Evolutionary conservation across 2,113 vertebrate genomes (phyloP).

Genomic region (Gila orcuttii): DNA sequence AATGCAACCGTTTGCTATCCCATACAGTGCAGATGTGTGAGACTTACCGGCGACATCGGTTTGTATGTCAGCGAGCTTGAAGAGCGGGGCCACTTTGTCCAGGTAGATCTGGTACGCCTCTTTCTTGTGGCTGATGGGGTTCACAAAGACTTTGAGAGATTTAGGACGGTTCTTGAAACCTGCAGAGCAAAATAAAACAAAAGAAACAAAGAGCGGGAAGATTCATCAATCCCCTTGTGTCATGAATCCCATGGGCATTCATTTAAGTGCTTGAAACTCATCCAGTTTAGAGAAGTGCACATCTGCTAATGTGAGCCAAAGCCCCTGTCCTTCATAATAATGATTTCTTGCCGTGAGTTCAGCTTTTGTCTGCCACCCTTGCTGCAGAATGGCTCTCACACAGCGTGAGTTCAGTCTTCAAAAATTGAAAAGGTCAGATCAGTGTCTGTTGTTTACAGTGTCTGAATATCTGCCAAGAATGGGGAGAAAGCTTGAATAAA

Average conservation of each 20-base stretch:
- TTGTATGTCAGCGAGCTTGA: conserved; percentile 89
- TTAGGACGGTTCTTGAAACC: conserved; percentile 86
- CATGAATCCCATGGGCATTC: conserved; percentile 45
- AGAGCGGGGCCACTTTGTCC: conserved; percentile 89
- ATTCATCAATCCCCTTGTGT: conserved; percentile 40
- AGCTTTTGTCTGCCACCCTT: conserved; percentile 45
- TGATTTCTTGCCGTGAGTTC: conserved; percentile 39
- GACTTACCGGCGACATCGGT: conserved; percentile 89
- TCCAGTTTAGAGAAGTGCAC: conserved; percentile 49
- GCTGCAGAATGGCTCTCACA: conserved; percentile 49
- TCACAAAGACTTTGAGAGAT: conserved; percentile 90
- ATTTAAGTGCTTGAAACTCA: conserved; percentile 48
- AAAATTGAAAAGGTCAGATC: conserved; percentile 54
- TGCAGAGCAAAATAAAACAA: conserved; percentile 60
- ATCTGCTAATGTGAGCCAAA: conserved; percentile 50
- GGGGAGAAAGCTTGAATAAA: conserved; percentile 54
- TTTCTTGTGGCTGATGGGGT: conserved; percentile 91
- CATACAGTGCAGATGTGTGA: neutral
- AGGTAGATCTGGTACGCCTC: conserved; percentile 86
- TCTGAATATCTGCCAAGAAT: conserved; percentile 57
- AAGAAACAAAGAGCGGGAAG: conserved; percentile 29
- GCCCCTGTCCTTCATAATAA: conserved; percentile 24
- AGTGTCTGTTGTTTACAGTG: conserved; percentile 50
- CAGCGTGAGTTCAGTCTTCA: conserved; percentile 52
- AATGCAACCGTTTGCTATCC: neutral